Evolutionary conservation across 1,140 invertebrate species (phyloP), one percentile per base, ranked within the genome.

Genomic region (Diuraphis noxia): DNA sequence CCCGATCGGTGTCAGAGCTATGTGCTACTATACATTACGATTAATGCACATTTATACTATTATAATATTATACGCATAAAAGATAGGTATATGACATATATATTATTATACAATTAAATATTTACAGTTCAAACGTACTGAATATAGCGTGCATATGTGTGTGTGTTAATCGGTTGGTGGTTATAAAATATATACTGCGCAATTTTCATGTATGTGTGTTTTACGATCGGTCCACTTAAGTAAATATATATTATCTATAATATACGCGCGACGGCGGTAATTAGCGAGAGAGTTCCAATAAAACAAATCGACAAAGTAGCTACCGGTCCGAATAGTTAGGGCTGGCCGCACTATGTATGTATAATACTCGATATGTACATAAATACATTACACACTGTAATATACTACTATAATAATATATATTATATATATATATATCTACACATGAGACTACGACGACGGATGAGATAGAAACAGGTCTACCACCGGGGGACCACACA

Each of bases 401-500:
- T 84, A 46, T 46, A 46, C 46, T 84, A 84, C 38, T 79, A 30
- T 40, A 38, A 6, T 36, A 82, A 36, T 41, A 43, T 19, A 85
- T 81, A 40, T 36, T 17, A 38, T 17, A 21, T 46, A 21, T 46
- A 46, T 46, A 49, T n/a, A 49, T 49, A 49, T 49, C 4, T 84
- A 84, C n/a, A 41, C 17, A n/a, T 34, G 30, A 56, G 52, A 46
- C 30, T 82, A 82, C 43, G 43, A 86, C 84, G 84, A 86, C 46
- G 46, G 85, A 86, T 52, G 85, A 86, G 85, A 90, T 19, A 72
- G 34, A 90, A 77, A 90, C 88, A 79, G 72, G 88, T 90, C 87
- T 88, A 56, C 52, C 87, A 88, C 88, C 88, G 88, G 63, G 88
- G 88, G 88, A 90, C 88, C 88, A 90, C 88, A 90, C 88, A 43